Evolutionary conservation across 2,888 invertebrate genomes (phyloP).

Genomic region (Melinaea marsaeus): DNA sequence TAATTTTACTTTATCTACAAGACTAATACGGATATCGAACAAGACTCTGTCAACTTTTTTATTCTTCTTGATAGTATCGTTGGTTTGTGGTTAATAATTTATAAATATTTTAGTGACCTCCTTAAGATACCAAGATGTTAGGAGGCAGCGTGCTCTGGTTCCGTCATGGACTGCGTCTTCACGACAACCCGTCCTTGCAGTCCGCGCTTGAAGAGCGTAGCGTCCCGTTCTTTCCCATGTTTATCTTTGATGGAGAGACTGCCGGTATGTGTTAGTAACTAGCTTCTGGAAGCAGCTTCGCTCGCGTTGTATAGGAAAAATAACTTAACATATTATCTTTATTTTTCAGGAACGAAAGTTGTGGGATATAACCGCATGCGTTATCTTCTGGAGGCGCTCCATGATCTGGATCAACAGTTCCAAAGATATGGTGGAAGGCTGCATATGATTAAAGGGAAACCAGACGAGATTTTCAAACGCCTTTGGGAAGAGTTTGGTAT

Average conservation of each 20-base stretch:
- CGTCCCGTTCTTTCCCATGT: conserved; percentile 79
- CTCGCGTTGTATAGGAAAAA: neutral
- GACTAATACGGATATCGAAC: no score
- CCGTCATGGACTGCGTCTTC: conserved; percentile 82
- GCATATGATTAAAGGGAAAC: conserved; percentile 79
- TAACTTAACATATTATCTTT: neutral
- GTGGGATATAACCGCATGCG: conserved; percentile 83
- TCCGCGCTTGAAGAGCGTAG: conserved; percentile 67
- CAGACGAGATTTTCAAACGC: conserved; percentile 74
- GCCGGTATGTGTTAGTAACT: conserved; percentile 72
- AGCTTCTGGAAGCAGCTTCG: neutral
- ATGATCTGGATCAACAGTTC: conserved; percentile 80
- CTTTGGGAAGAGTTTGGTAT: conserved; percentile 78
- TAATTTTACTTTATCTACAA: no score
- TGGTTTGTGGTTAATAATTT: neutral
- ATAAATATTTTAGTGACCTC: neutral
- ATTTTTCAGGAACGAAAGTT: conserved; percentile 75
- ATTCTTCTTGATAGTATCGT: no score
- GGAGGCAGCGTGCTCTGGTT: conserved; percentile 82
- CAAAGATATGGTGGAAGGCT: conserved; percentile 76
- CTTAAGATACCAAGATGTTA: conserved; percentile 43
- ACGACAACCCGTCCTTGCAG: conserved; percentile 83
- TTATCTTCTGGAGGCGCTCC: conserved; percentile 81
- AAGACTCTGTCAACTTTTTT: no score
- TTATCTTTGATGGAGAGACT: conserved; percentile 86